These are phyloP conservation scores for Dolomedes plantarius DNA, from an alignment of 2,888 invertebrate species.

Conservation along the genomic window DNA sequence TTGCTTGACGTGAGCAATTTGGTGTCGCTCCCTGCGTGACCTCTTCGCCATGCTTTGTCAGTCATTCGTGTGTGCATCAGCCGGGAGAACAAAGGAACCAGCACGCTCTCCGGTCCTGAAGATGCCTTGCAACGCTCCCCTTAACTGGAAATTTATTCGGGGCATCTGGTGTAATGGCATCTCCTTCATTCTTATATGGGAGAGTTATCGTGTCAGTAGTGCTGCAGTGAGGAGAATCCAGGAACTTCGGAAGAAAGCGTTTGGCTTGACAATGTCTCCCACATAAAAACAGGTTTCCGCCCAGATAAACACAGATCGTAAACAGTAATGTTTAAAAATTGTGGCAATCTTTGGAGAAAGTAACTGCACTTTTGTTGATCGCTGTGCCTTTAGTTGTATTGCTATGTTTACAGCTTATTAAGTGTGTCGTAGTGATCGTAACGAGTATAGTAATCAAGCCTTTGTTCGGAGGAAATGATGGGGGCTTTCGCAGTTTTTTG, in stretches of 20 bases:
- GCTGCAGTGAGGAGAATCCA: not conserved
- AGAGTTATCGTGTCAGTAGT: slow-evolving; percentile 7
- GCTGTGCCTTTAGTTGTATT: too few species aligned
- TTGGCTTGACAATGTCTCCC: not conserved
- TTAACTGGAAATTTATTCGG: slow-evolving; percentile 1
- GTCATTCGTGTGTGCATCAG: slow-evolving; percentile 32
- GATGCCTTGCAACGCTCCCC: not conserved
- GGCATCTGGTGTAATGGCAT: not conserved
- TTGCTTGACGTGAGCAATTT: slow-evolving; percentile 26
- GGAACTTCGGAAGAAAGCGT: slow-evolving; percentile 8
- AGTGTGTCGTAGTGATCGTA: too few species aligned
- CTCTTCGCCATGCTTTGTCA: slow-evolving; percentile 56
- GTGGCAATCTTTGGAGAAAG: too few species aligned
- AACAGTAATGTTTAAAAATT: too few species aligned
- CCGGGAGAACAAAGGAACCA: not conserved
- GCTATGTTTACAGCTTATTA: too few species aligned
- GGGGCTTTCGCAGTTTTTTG: too few species aligned
- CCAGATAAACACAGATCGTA: too few species aligned
- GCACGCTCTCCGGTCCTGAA: not conserved
- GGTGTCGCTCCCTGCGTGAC: slow-evolving; percentile 45
- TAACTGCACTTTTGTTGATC: too few species aligned
- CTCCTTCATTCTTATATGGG: not conserved
- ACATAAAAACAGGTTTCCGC: too few species aligned
- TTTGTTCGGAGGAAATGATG: too few species aligned
- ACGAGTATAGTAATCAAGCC: too few species aligned